These are phyloP conservation scores for Acanthurus lineatus DNA, from an alignment of 2,797 vertebrate genomes.

Conservation along the genomic window DNA sequence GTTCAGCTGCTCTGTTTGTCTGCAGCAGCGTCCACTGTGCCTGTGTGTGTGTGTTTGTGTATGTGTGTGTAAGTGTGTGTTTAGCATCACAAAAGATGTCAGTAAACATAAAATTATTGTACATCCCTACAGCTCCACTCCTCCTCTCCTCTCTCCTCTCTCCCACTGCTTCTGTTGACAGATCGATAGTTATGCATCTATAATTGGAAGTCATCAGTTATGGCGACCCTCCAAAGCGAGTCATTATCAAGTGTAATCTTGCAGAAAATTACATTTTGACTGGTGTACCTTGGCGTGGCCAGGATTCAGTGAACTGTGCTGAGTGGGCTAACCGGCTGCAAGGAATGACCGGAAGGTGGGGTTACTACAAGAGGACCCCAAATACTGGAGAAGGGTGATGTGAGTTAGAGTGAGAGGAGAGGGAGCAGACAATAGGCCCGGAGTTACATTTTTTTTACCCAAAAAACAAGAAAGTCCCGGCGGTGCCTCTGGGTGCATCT, in stretches of 20 bases:
- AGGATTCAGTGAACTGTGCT: conserved; percentile 76
- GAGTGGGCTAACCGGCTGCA: conserved; percentile 64
- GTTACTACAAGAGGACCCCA: conserved; percentile 31
- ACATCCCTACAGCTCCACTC: conserved; percentile 23
- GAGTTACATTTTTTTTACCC: conserved; percentile 14
- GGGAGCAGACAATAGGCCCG: background rate
- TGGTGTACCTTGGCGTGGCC: conserved; percentile 73
- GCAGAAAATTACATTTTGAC: conserved; percentile 91
- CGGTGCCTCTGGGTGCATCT: conserved; percentile 16
- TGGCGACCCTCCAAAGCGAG: conserved; percentile 83
- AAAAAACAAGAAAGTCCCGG: conserved; percentile 26
- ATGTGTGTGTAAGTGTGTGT: conserved; percentile 11
- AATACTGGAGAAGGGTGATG: conserved; percentile 11
- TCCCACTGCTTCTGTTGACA: conserved; percentile 76
- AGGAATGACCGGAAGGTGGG: conserved; percentile 47
- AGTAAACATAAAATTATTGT: conserved; percentile 61
- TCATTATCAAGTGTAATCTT: conserved; percentile 91
- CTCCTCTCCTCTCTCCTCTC: background rate
- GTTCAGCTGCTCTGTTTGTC: conserved; percentile 46
- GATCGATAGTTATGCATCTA: conserved; percentile 88
- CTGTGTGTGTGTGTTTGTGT: conserved; percentile 24
- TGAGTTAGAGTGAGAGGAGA: background rate
- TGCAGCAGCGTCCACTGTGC: conserved; percentile 38
- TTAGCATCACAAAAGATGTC: conserved; percentile 39
- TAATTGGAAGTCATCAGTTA: conserved; percentile 85